Base-by-base conservation (phyloP, 2,888 invertebrate genomes). In the Deilephila elpenor region DNA sequence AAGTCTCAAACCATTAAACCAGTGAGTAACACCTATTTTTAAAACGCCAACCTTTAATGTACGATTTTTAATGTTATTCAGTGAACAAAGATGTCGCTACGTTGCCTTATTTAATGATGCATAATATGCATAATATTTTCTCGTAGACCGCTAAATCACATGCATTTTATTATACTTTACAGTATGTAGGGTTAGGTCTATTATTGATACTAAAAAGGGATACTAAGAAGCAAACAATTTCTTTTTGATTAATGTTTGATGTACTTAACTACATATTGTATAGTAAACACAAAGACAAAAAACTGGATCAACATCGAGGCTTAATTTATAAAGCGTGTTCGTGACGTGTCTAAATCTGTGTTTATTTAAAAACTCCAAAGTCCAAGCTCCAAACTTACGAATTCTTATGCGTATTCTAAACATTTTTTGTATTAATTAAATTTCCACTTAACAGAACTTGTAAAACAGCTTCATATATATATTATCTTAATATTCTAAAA, bases 81-180 rank as follows among this genome's bases (percentile, higher is more conserved):
- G 8, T 44, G 25, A 67, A 11, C 37, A 67, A 14, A 67, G 67
- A 67, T 67, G 67, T 44, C 67, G 25, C 25, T 67, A 67, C 67
- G 17, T 3, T 44, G 44, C 17, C 5, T 17, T 25, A 51, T n/a
- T 51, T n/a, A 34, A 34, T 25, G 25, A 51, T 51, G 20, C n/a
- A 67, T 25, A 17, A n/a, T n/a, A n/a, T n/a, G n/a, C n/a, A n/a
- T n/a, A n/a, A n/a, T n/a, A 51, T 67, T 51, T 51, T 51, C 25
- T 67, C 20, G 17, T 44, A 51, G 56, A 56, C 0, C 56, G n/a
- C 19, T n/a, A 17, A n/a, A n/a, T 56, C 67, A 37, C 64, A 51
- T 67, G 25, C 44, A 37, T 44, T 20, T 37, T 11, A 44, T 14
- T 44, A 44, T 67, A 25, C 1, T 25, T 25, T 25, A n/a, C n/a